Base-by-base conservation (phyloP, 2,113 vertebrate genomes). In the Boulengeromyrus knoepffleri region DNA sequence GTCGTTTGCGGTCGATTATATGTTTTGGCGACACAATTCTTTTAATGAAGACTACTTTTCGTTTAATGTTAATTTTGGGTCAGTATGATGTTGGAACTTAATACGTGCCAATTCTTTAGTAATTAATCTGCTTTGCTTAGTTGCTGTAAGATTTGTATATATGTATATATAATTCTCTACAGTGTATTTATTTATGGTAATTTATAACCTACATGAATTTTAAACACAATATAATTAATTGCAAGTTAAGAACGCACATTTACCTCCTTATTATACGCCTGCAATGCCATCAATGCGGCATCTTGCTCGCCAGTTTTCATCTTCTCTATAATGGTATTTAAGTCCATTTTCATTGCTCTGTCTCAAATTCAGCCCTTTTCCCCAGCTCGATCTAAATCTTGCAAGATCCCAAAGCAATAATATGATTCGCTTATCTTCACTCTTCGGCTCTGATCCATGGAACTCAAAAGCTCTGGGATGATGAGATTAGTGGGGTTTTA, bases 301-400 rank as follows among this genome's bases (percentile, higher is more conserved):
- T 97, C 96, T 88, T 98, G 97, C 27, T 97, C 94, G 15, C 97
- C 97, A 0, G 94, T 95, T 94, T 97, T 97, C 95, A 99, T 92
- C 0, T 96, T 95, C 90, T 96, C 95, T 15, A 97, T 96, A 36
- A 97, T 95, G 1, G 62, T 92, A 92, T 94, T 92, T 90, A 98
- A 93, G 90, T 98, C 97, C 97, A 98, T 98, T 21, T 93, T 94
- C 89, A 49, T 93, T 21, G n/a, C 85, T 89, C 90, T 89, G 91
- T 91, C 58, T n/a, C 49, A n/a, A 13, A 62, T 49, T 27, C 89
- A 88, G 85, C 53, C 85, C 52, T n/a, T 56, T 58, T 88, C 85
- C 85, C 53, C 31, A 87, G 62, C 84, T 85, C 15, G 58, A 21
- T 46, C 50, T 42, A 21, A 85, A 89, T 74, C 49, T 85, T 42